Evolutionary conservation across 2,888 invertebrate genomes (phyloP).

Genomic region (Diplolepis rosae): DNA sequence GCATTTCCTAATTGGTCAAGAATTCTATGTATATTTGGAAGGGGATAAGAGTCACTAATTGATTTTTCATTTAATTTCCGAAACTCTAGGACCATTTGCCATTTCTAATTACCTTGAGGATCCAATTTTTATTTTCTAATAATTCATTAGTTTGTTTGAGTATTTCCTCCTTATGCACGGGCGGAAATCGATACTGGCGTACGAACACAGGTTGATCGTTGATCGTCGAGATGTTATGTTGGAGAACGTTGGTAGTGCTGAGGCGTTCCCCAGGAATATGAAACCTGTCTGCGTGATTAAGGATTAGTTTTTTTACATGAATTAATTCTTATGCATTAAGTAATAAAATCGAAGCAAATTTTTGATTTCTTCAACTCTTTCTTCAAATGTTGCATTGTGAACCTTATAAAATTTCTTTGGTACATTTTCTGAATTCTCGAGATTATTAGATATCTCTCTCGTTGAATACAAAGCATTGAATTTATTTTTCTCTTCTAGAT

Average conservation of each 20-base stretch:
- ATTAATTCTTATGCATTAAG: not conserved
- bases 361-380: not conserved
- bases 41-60: no score
- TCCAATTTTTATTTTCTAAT: not conserved
- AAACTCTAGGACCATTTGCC: no score
- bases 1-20: no score
- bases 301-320: not conserved
- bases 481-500: no score
- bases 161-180: slow-evolving; percentile 26
- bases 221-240: slow-evolving; percentile 11
- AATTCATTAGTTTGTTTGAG: not conserved
- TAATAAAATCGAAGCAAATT: not conserved
- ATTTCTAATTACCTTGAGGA: no score
- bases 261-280: not conserved
- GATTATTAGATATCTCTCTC: not conserved
- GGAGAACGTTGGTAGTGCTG: not conserved
- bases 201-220: slow-evolving; percentile 27
- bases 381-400: not conserved
- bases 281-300: not conserved
- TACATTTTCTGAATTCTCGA: not conserved
- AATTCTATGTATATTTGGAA: no score
- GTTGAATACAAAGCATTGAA: no score
- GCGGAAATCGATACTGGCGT: slow-evolving; percentile 29
- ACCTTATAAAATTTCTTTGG: not conserved
- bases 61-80: no score